Evolutionary conservation across 2,113 vertebrate species (phyloP).

Genomic region (Saguinus midas): DNA sequence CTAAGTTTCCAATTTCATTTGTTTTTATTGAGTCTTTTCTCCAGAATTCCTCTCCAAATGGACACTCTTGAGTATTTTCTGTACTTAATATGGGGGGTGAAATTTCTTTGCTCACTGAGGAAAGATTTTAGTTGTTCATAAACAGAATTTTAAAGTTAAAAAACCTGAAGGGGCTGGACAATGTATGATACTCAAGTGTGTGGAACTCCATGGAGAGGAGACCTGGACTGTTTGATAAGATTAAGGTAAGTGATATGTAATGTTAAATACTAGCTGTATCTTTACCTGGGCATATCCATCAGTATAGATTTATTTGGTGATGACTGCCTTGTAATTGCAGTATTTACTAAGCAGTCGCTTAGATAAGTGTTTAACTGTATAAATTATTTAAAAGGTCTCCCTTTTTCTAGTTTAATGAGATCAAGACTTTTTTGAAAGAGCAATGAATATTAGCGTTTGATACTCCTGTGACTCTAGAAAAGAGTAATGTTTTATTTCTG

Average conservation of each 20-base stretch:
- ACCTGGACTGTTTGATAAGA: conserved; percentile 56
- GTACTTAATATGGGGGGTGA: conserved; percentile 54
- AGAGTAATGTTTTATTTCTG: conserved; percentile 40
- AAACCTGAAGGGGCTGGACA: conserved; percentile 47
- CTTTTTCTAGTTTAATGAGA: conserved; percentile 1
- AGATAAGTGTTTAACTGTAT: neutral
- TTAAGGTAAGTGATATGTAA: conserved; percentile 76
- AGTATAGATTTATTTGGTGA: conserved; percentile 14
- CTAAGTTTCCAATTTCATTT: conserved; percentile 67
- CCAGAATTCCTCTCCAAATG: conserved; percentile 77
- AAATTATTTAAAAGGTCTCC: neutral
- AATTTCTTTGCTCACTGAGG: conserved; percentile 69
- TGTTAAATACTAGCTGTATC: neutral
- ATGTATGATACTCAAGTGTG: conserved; percentile 69
- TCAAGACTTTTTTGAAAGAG: conserved; percentile 39
- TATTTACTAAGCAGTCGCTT: conserved; percentile 61
- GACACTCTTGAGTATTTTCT: conserved; percentile 76
- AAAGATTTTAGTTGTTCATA: conserved; percentile 61
- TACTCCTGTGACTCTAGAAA: conserved; percentile 38
- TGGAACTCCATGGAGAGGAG: conserved; percentile 74
- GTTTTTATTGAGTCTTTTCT: conserved; percentile 54
- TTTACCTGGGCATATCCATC: neutral
- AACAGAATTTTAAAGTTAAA: conserved; percentile 65
- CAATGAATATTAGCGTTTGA: conserved; percentile 41
- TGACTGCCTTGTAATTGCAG: conserved; percentile 56